Percentiles rank a stretch among this genome's conserved stretches.
These are phyloP conservation scores for Lamprotornis superbus DNA, from an alignment of 2,113 vertebrate genomes.

Conservation along the genomic window DNA sequence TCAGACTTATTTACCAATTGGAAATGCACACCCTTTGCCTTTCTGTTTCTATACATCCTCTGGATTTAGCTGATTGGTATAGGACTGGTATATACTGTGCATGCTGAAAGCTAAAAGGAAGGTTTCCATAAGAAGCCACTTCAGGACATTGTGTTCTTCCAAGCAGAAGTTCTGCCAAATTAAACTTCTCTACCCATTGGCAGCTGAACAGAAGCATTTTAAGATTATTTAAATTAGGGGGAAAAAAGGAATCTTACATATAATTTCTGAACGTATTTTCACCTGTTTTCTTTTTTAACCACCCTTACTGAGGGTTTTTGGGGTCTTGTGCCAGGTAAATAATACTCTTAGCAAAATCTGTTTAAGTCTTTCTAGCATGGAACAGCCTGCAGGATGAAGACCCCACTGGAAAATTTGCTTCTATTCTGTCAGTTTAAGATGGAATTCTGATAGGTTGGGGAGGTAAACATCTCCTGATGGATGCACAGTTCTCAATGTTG, in stretches of 20 bases:
- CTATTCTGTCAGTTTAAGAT: not conserved
- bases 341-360: not conserved
- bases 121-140: not conserved
- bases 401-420: not conserved
- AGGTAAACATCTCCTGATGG: not conserved
- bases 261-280: not conserved
- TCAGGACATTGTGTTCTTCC: not conserved
- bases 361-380: not conserved
- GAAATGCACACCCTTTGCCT: not conserved
- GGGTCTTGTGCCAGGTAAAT: not conserved
- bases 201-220: not conserved
- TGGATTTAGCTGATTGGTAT: not conserved
- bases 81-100: not conserved
- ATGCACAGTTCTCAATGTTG: not conserved
- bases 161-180: conserved; percentile 22
- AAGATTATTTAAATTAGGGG: not conserved
- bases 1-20: not conserved
- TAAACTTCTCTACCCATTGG: not conserved
- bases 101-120: not conserved
- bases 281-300: not conserved
- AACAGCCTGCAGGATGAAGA: not conserved
- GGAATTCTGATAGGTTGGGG: not conserved
- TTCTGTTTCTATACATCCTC: not conserved
- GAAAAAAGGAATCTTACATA: not conserved
- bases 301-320: not conserved